Conservation (phyloP, 53 echinoderm and acorn worm species). For the Astropecten irregularis region DNA sequence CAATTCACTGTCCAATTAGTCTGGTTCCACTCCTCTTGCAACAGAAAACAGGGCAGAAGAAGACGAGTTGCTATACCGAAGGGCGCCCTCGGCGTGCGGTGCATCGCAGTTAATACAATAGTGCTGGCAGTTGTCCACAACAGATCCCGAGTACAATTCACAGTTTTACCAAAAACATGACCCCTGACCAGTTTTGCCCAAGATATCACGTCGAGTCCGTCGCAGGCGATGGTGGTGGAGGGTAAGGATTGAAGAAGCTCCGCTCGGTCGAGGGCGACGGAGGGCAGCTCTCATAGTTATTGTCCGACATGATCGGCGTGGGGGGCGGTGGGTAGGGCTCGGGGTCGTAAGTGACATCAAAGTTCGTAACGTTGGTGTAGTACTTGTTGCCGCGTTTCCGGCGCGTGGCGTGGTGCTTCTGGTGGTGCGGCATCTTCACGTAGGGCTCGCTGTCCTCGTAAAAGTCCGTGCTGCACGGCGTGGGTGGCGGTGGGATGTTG, state of each 20-base stretch:
- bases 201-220: conserved; percentile 89
- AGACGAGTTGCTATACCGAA: too few species aligned
- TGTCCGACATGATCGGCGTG: conserved; percentile 86
- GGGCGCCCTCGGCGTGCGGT: too few species aligned
- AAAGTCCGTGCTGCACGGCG: conserved; percentile 95
- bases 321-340: conserved; percentile 96
- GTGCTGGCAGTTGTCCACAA: too few species aligned
- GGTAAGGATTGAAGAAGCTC: conserved; percentile 95
- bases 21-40: too few species aligned
- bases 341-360: conserved; percentile 80
- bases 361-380: conserved; percentile 77
- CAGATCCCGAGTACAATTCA: too few species aligned
- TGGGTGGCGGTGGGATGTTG: conserved; percentile 97
- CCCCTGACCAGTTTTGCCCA: too few species aligned
- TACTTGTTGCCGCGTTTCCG: conserved; percentile 67
- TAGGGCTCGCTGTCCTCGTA: conserved; percentile 95
- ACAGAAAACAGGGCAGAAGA: too few species aligned
- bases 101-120: too few species aligned
- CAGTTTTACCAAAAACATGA: too few species aligned
- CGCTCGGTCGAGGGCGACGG: conserved; percentile 97
- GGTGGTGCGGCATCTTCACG: conserved; percentile 49
- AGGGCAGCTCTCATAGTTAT: conserved; percentile 94
- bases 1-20: too few species aligned
- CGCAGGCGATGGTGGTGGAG: conserved; percentile 94
- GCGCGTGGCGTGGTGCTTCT: conserved; percentile 42